Percentiles rank a stretch among this genome's conserved stretches.
phyloP scores from a whole-genome alignment of 1,140 invertebrate species.

The Harlomillsia oculata region DNA sequence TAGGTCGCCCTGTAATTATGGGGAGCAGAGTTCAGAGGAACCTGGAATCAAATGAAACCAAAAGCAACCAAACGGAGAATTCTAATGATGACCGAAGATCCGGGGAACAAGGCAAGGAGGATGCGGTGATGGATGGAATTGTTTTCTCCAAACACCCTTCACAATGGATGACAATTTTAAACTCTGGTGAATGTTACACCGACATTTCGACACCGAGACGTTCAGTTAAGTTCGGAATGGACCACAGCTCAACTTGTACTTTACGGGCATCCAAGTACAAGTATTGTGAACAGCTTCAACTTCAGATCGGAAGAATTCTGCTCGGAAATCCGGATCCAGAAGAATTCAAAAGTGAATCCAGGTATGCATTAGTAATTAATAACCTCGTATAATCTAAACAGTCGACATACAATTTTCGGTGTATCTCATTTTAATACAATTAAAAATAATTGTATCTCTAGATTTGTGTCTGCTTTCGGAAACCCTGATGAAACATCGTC shows the following conservation, averaged over 20 bases:
- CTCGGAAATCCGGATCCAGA: conserved; percentile 10
- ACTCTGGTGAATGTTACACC: conserved; percentile 13
- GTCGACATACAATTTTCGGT: background rate
- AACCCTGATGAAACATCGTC: conserved; percentile 47
- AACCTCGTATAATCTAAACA: background rate
- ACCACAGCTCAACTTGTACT: conserved; percentile 11
- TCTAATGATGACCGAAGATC: background rate
- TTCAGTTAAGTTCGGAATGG: conserved; percentile 20
- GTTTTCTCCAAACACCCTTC: background rate
- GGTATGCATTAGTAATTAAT: background rate
- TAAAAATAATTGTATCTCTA: conserved; percentile 35
- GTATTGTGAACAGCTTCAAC: conserved; percentile 21
- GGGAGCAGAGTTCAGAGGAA: conserved; percentile 6
- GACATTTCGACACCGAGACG: background rate
- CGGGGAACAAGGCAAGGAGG: conserved; percentile 5
- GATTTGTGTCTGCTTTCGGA: conserved; percentile 50
- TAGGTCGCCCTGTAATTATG: conserved; percentile 51
- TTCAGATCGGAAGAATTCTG: conserved; percentile 15
- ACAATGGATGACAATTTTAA: conserved; percentile 21
- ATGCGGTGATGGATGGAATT: background rate
- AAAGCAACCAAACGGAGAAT: background rate
- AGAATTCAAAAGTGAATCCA: background rate
- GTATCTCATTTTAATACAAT: background rate
- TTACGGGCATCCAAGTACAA: conserved; percentile 7
- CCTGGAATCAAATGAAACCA: background rate